Evolutionary conservation across 2,888 invertebrate species (phyloP), one percentile per base, ranked within the genome.

Genomic region (Orgyia antiqua): DNA sequence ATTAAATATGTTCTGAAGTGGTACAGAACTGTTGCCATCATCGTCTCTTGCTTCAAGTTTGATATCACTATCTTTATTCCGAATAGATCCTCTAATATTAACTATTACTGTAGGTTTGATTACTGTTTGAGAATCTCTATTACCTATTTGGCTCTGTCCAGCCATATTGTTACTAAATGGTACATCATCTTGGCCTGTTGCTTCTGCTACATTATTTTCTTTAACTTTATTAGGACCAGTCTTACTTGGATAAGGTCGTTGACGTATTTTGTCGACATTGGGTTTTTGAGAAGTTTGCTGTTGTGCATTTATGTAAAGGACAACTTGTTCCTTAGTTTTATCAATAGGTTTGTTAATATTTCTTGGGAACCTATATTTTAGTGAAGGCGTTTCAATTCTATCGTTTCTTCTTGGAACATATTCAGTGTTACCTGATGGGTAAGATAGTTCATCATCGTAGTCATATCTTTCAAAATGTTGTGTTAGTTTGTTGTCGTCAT

Each of bases 81-180:
- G 73, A 1, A 86, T 71, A 1, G 75, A 68, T 1, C 82, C 84
- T 34, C 84, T 62, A 9, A 87, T 70, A 33, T 87, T 87, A 0
- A 87, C 76, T 13, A 87, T 86, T 0, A 87, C 82, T 1, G 84
- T 87, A 3, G 87, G 87, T 39, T 84, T 87, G 0, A 86, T 60
- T 0, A 86, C 78, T 20, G 79, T 82, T 59, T 87, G 86, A 1
- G 79, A 70, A 51, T 86, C 83, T 18, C 84, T 67, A 39, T 86
- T 70, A 0, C 87, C 87, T 6, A 87, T 82, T 41, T 87, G 87
- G 41, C 86, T 87, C 42, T 78, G 76, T 6, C 84, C 86, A 21
- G 67, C 61, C 75, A 87, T 75, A 13, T 58, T 68, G 30, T 86
- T 83, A 13, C 62, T 67, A 18, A 73, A 42, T 0, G 76, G 75